These are phyloP conservation scores for Eueremaeus valkanovi DNA, from an alignment of 2,888 invertebrate genomes.

Conservation along the genomic window DNA sequence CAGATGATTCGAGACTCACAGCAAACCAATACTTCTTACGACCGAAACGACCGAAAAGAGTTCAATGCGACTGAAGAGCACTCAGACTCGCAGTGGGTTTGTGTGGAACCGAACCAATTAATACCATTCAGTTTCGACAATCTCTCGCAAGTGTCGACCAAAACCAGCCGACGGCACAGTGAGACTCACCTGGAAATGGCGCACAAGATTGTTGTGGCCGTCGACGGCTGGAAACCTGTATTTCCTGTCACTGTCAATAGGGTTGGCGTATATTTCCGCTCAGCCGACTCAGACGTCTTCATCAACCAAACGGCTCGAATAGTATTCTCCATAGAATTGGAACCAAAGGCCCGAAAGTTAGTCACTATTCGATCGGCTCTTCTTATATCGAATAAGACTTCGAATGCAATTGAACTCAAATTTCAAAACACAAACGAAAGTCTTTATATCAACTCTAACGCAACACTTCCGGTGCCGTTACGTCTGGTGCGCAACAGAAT, in stretches of 20 bases:
- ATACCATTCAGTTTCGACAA: conserved; percentile 78
- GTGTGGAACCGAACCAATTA: conserved; percentile 68
- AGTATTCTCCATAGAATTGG: conserved; percentile 83
- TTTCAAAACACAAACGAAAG: conserved; percentile 57
- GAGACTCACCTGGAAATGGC: conserved; percentile 72
- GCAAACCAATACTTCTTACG: conserved; percentile 30
- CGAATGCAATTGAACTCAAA: conserved; percentile 67
- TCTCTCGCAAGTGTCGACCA: conserved; percentile 57
- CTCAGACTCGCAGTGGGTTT: conserved; percentile 61
- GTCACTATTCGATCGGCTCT: conserved; percentile 88
- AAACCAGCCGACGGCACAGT: conserved; percentile 54
- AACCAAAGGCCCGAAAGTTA: conserved; percentile 89
- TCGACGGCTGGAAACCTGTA: conserved; percentile 82
- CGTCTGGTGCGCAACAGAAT: conserved; percentile 69
- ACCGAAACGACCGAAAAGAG: conserved; percentile 41
- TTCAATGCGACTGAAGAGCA: too few relatives aligned
- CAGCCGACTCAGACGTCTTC: conserved; percentile 51
- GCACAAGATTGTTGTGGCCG: conserved; percentile 80
- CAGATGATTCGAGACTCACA: conserved; percentile 29
- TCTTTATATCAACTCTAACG: conserved; percentile 48
- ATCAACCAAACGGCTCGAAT: conserved; percentile 64
- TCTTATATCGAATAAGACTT: conserved; percentile 69
- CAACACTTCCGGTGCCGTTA: conserved; percentile 69
- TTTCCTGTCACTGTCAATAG: conserved; percentile 90
- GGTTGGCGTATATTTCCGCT: conserved; percentile 82